Evolutionary conservation across 2,797 vertebrate genomes (phyloP).

Genomic region (Kryptolebias ocellatus): DNA sequence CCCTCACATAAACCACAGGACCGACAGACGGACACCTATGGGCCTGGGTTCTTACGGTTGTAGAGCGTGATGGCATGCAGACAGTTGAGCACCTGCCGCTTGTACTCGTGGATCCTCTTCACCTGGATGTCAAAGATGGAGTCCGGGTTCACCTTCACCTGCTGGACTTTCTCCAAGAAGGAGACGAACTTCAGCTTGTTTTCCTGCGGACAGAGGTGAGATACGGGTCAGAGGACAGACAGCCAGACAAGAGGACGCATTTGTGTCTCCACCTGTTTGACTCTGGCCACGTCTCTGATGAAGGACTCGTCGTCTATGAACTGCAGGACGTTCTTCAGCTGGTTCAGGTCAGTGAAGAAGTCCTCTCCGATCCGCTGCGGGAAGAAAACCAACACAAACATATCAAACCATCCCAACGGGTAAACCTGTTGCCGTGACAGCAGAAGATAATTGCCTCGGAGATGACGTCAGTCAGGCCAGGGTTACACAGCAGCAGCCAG

Average conservation of each 20-base stretch:
- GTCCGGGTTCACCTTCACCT: constrained; percentile 89
- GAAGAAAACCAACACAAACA: too few species aligned
- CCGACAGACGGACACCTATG: not conserved
- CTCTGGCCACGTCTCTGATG: constrained; percentile 89
- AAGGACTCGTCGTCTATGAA: constrained; percentile 88
- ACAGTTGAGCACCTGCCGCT: constrained; percentile 92
- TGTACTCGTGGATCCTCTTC: constrained; percentile 95
- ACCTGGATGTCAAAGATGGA: constrained; percentile 95
- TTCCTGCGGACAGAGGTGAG: constrained; percentile 77
- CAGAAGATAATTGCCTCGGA: constrained; percentile 77
- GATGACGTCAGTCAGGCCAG: constrained; percentile 89
- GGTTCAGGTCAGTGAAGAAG: constrained; percentile 87
- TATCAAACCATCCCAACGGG: too few species aligned
- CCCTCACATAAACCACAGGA: too few species aligned
- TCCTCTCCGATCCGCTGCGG: constrained; percentile 89
- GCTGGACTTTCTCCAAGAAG: constrained; percentile 85
- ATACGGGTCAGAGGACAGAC: not conserved
- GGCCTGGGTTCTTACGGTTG: constrained; percentile 78
- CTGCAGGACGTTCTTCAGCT: constrained; percentile 86
- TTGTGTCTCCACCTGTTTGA: constrained; percentile 86
- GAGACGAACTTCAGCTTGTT: constrained; percentile 92
- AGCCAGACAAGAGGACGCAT: not conserved
- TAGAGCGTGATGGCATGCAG: constrained; percentile 92
- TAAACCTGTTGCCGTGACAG: too few species aligned
- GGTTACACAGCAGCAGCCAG: constrained; percentile 91